Conservation (phyloP, 1,140 invertebrate species). For the Hylaeus anthracinus region DNA sequence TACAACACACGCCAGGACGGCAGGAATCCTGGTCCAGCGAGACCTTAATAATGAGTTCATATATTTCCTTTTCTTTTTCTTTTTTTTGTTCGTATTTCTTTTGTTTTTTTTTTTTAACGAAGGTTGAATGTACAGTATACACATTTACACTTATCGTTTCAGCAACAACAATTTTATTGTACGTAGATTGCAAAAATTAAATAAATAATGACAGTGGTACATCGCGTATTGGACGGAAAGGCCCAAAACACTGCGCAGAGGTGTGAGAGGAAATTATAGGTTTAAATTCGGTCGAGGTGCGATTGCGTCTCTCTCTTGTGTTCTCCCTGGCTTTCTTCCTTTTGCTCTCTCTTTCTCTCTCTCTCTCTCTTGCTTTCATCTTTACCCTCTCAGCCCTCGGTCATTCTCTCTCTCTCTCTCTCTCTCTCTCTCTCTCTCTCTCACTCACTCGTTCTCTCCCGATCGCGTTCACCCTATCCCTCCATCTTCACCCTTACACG, state of each 20-base stretch:
- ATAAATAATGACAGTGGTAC: slow-evolving; percentile 80
- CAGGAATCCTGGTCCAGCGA: slow-evolving; percentile 69
- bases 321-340: slow-evolving; percentile 11
- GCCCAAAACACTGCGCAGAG: slow-evolving; percentile 80
- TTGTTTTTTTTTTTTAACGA: slow-evolving; percentile 56
- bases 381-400: background rate
- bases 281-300: slow-evolving; percentile 77
- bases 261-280: slow-evolving; percentile 77
- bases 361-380: background rate
- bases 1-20: slow-evolving; percentile 69
- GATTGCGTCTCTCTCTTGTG: slow-evolving; percentile 59
- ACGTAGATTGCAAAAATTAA: slow-evolving; percentile 80
- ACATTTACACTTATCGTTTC: slow-evolving; percentile 74
- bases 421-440: background rate
- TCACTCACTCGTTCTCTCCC: background rate
- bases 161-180: slow-evolving; percentile 81
- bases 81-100: background rate
- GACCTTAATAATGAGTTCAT: slow-evolving; percentile 63
- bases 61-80: background rate
- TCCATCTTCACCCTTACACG: background rate
- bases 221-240: slow-evolving; percentile 79
- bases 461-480: background rate
- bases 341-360: background rate
- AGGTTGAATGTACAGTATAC: slow-evolving; percentile 69
- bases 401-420: background rate